These are phyloP conservation scores for Brachyptera risi DNA, from an alignment of 2,888 invertebrate species.

Conservation along the genomic window DNA sequence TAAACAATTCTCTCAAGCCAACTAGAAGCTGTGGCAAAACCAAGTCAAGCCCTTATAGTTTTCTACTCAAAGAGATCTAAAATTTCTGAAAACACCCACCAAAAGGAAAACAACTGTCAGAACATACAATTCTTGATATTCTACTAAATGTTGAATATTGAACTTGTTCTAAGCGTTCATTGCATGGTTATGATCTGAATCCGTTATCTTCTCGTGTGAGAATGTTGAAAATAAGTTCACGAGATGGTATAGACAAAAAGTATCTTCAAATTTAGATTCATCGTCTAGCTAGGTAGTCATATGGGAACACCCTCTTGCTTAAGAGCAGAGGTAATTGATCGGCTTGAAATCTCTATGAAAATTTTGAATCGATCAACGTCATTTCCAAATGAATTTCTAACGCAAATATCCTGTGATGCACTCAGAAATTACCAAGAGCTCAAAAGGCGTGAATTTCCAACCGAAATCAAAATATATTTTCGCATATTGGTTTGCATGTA, in stretches of 20 bases:
- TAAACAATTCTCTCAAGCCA: no score
- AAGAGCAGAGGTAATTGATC: constrained; percentile 30
- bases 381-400: constrained; percentile 31
- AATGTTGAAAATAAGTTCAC: no score
- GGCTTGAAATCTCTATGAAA: not conserved
- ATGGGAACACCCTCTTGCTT: constrained; percentile 40
- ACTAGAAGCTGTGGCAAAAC: no score
- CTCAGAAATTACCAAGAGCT: constrained; percentile 40
- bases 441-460: constrained; percentile 33
- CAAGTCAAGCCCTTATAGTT: no score
- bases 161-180: constrained; percentile 37
- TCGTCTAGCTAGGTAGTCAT: constrained; percentile 38
- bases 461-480: no score
- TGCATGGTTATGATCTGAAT: constrained; percentile 37
- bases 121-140: constrained; percentile 39
- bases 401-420: constrained; percentile 36
- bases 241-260: no score
- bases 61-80: no score
- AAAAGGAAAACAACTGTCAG: constrained; percentile 38
- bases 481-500: not conserved
- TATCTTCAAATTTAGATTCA: constrained; percentile 36
- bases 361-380: not conserved
- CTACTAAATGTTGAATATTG: constrained; percentile 35
- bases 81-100: no score
- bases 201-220: constrained; percentile 19